A percentile compares a stretch with the other conserved stretches of the same genome.
Evolutionary conservation across 2,797 vertebrate genomes (phyloP).

Genomic region (Sebastes nivosus): DNA sequence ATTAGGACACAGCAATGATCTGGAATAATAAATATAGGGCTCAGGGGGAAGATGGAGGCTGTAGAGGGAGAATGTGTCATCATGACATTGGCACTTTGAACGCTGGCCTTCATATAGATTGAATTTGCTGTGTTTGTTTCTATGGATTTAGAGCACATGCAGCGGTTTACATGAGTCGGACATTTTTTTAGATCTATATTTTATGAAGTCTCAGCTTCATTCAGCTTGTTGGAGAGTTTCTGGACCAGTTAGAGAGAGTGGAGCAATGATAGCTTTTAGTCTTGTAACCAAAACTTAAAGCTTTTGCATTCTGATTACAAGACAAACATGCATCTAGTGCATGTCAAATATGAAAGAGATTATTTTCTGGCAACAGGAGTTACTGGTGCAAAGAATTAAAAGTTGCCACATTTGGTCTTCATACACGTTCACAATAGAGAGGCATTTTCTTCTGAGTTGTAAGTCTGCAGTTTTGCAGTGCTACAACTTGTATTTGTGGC

Average conservation of each 20-base stretch:
- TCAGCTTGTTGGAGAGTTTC: not conserved
- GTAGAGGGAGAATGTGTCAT: not conserved
- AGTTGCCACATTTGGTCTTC: not conserved
- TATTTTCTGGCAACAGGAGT: not conserved
- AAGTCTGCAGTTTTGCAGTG: conserved; percentile 12
- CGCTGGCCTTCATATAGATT: not conserved
- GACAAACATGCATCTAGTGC: not conserved
- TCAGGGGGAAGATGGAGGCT: not conserved
- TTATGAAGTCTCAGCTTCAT: not conserved
- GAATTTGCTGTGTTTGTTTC: not conserved
- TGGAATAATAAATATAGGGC: not conserved
- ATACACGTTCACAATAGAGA: not conserved
- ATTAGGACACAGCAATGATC: not conserved
- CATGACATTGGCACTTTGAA: not conserved
- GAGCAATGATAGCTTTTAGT: not conserved
- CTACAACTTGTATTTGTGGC: conserved; percentile 30
- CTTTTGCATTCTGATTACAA: not conserved
- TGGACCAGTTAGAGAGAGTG: not conserved
- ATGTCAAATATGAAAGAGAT: not conserved
- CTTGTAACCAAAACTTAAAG: not conserved
- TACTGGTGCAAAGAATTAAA: not conserved
- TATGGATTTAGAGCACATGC: not conserved
- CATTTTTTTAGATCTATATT: conserved; percentile 12
- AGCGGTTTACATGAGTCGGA: not conserved
- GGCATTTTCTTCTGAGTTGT: not conserved